Base-by-base conservation (phyloP, 35 echinoderm and acorn worm genomes). In the Chiridota heheva region DNA sequence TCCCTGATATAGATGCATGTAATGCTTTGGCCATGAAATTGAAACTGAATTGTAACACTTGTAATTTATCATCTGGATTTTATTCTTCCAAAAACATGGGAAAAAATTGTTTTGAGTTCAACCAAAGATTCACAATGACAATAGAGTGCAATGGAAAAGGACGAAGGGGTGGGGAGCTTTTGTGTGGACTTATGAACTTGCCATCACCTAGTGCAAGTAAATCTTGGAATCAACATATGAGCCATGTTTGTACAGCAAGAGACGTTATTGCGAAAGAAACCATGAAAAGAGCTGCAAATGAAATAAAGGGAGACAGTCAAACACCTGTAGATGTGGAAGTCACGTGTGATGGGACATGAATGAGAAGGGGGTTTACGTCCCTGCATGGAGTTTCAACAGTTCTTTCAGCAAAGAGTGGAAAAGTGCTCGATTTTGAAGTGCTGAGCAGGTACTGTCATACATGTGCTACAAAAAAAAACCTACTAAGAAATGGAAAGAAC, bases 331-430 rank as follows among this genome's bases (percentile, higher is more conserved):
- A 66, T 31, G 63, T 36, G 2, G 17, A 15, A 2, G 25, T 66
- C 6, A 66, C 63, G 16, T 66, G 63, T 66, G 63, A 66, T 36
- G 24, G 63, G 27, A 66, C 63, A 34, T 66, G 33, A 36, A 18
- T 24, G 30, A 66, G 24, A 17, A 66, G 63, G 18, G 63, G 63
- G 16, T 66, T 66, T 66, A 34, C 63, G 30, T 66, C 63, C 27
- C 27, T 66, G 24, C 63, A 66, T 66, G 63, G 63, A 36, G 15
- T 67, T n/a, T n/a, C 63, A 17, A 67, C 63, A 18, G 63, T 67
- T 4, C 22, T 67, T 29, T 67, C 63, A 67, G 33, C n/a, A 4
- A 67, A 67, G 40, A 67, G 31, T 38, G 63, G 32, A 5, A 67
- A 67, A 38, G 62, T 28, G 15, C 29, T 66, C 15, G 62, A 66